Conservation (phyloP, 2,113 vertebrate species). For the Narcine bancroftii region DNA sequence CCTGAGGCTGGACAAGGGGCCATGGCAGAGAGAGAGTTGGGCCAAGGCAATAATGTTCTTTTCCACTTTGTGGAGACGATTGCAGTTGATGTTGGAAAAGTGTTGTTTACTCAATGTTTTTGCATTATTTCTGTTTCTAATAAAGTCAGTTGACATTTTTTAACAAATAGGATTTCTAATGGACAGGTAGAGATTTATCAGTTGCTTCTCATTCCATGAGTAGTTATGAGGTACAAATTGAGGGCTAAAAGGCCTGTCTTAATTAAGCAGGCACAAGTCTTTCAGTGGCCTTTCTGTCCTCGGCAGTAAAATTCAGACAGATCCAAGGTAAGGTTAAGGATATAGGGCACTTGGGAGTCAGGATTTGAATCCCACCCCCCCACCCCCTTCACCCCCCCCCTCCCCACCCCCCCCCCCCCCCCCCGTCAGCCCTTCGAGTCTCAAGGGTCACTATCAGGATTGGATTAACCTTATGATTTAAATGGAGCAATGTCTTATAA, state of each 20-base stretch:
- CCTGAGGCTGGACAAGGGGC: constrained; percentile 79
- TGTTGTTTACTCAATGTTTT: constrained; percentile 48
- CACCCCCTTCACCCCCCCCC: not conserved
- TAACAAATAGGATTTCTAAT: no score
- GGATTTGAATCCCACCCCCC: not conserved
- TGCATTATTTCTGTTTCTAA: constrained; percentile 47
- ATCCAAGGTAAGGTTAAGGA: not conserved
- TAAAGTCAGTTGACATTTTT: constrained; percentile 45
- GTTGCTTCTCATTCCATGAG: not conserved
- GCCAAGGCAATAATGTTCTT: constrained; percentile 72
- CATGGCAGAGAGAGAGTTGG: constrained; percentile 87
- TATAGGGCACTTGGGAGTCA: not conserved
- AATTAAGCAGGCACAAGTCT: not conserved
- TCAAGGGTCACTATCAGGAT: not conserved
- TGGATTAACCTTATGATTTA: not conserved
- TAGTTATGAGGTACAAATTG: not conserved
- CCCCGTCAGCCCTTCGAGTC: no score
- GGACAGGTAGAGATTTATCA: no score
- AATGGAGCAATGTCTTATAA: not conserved
- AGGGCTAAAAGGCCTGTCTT: not conserved
- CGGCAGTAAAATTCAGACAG: not conserved
- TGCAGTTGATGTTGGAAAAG: constrained; percentile 60
- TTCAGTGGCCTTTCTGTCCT: not conserved
- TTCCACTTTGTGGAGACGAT: constrained; percentile 36
- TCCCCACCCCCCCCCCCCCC: no score